A percentile compares a stretch with the other conserved stretches of the same genome.
Evolutionary conservation across 1,140 invertebrate genomes (phyloP).

Genomic region (Sminthurides bifidus): DNA sequence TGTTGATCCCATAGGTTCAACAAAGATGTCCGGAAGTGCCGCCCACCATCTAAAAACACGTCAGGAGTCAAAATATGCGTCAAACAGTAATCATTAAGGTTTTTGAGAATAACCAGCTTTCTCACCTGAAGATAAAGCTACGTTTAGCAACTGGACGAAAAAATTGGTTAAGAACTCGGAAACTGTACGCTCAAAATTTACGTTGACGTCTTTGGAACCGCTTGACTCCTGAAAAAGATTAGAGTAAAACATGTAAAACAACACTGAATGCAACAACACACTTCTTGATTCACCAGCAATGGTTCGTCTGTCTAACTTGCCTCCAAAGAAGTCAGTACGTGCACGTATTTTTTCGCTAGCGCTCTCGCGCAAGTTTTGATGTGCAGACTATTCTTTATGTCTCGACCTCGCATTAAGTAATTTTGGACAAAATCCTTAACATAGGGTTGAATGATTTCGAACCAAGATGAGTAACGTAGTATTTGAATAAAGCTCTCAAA

Average conservation of each 20-base stretch:
- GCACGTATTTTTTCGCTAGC: conserved; percentile 17
- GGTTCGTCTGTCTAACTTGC: background rate
- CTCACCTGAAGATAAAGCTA: conserved; percentile 9
- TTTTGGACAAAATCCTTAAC: conserved; percentile 19
- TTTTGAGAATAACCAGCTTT: background rate
- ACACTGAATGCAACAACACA: background rate
- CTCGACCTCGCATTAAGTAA: conserved; percentile 25
- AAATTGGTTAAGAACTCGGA: conserved; percentile 11
- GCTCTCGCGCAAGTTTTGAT: conserved; percentile 16
- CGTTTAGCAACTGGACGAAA: conserved; percentile 5
- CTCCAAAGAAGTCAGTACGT: conserved; percentile 3
- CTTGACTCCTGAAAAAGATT: conserved; percentile 5
- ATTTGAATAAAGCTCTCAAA: conserved; percentile 18
- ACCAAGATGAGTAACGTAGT: conserved; percentile 7
- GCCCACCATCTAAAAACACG: background rate
- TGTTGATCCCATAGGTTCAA: background rate
- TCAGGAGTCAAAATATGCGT: background rate
- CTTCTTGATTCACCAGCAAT: background rate
- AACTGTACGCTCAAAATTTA: conserved; percentile 3
- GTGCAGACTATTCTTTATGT: conserved; percentile 18
- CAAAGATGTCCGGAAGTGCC: background rate
- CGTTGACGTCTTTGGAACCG: conserved; percentile 7
- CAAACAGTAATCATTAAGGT: background rate
- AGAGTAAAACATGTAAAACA: conserved; percentile 2
- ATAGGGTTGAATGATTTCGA: conserved; percentile 12